Base-by-base conservation (phyloP, 2,797 vertebrate species). In the Chlorospingus flavigularis region DNA sequence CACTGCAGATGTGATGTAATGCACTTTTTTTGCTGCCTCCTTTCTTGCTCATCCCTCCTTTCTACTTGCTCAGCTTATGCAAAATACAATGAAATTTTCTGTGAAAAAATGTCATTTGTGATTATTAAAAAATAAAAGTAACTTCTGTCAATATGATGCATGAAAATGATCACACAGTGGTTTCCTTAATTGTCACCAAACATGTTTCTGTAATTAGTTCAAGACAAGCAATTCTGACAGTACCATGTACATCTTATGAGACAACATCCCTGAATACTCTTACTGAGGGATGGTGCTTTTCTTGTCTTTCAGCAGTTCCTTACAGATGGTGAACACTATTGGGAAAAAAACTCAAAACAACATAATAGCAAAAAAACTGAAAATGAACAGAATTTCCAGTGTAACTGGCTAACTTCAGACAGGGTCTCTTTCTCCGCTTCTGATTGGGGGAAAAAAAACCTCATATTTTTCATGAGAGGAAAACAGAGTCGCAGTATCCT, bases 151-250 rank as follows among this genome's bases (percentile, higher is more conserved):
- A 92, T 90, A 74, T 26, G 35, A 90, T 85, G 61, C 62, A 90
- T 53, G 76, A 76, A 80, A 71, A 87, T 28, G 37, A 95, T 93
- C 78, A 54, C 71, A 94, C 82, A 70, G 76, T 85, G 88, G 87
- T 81, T 90, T 94, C 94, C 82, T 94, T 94, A 96, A 94, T 97
- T 94, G 96, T 97, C 96, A 94, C 75, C 86, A 92, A 94, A 76
- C 78, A 48, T 54, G 82, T 78, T 95, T 94, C 71, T 84, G 45
- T 97, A 97, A 97, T 97, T 91, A 96, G 88, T 93, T 97, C 96
- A 97, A 97, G 97, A 93, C 88, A 40, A 96, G 78, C 33, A 76
- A 75, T 88, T 92, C 94, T 95, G 91, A 80, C 14, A 68, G 86
- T 53, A 58, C 23, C 57, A 65, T 40, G 58, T 83, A 54, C 43